Conservation (phyloP, 2,113 vertebrate genomes). For the Baryphthengus martii region DNA sequence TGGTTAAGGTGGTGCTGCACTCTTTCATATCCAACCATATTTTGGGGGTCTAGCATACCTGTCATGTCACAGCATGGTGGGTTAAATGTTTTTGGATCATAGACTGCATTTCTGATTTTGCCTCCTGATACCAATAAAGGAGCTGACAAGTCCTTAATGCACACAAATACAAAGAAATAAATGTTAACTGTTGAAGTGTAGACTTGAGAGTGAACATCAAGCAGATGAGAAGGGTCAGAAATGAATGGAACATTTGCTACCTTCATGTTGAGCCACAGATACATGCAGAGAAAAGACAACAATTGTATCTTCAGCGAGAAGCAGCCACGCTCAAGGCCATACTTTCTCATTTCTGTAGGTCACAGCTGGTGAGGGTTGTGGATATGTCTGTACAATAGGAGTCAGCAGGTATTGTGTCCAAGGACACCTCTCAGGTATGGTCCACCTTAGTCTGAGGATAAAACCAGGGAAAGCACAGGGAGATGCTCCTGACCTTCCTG, state of each 20-base stretch:
- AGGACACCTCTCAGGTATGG: neutral
- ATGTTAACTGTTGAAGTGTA: neutral
- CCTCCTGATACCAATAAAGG: neutral
- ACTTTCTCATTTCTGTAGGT: neutral
- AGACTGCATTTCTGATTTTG: neutral
- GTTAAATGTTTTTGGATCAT: neutral
- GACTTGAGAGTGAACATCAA: neutral
- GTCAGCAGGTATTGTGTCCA: neutral
- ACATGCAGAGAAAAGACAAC: neutral
- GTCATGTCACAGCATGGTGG: accelerated
- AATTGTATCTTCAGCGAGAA: neutral
- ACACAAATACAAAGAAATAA: neutral
- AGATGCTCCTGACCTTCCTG: neutral
- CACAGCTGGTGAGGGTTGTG: neutral
- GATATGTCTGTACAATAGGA: neutral
- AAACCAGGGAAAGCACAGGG: neutral
- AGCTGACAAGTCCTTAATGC: accelerated
- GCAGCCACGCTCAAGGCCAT: neutral
- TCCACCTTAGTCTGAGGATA: neutral
- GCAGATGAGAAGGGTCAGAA: neutral
- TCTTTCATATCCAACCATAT: accelerated
- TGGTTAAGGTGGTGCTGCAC: neutral
- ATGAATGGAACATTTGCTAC: neutral
- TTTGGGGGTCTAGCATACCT: neutral
- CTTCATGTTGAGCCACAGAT: neutral